A percentile compares a stretch with the other conserved stretches of the same genome.
phyloP scores from a whole-genome alignment of 2,888 invertebrate genomes.

The Coelogynopora nodosa region DNA sequence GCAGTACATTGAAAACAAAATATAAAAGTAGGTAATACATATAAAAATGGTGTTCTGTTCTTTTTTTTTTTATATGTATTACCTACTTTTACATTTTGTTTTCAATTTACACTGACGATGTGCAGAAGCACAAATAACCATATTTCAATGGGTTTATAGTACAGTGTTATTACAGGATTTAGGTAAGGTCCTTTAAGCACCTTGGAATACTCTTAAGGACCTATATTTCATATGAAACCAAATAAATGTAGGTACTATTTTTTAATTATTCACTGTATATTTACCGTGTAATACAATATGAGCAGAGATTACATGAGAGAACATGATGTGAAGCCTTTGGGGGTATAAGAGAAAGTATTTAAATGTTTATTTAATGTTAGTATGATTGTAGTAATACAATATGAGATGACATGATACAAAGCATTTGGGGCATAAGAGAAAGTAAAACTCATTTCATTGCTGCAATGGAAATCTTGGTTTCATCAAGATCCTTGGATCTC shows the following conservation, averaged over 20 bases:
- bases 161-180: slow-evolving; percentile 21
- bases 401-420: too few relatives aligned
- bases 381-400: not conserved
- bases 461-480: not conserved
- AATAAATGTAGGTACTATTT: not conserved
- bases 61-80: too few relatives aligned
- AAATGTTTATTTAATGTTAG: too few relatives aligned
- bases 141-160: too few relatives aligned
- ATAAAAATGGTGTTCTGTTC: too few relatives aligned
- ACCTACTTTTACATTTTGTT: too few relatives aligned
- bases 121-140: too few relatives aligned
- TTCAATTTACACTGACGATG: too few relatives aligned
- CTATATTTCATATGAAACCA: slow-evolving; percentile 16
- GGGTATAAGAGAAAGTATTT: not conserved
- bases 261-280: not conserved
- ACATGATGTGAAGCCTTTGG: not conserved
- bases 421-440: too few relatives aligned
- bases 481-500: not conserved
- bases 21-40: too few relatives aligned
- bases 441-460: not conserved
- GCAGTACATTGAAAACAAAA: too few relatives aligned
- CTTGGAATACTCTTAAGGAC: slow-evolving; percentile 1
- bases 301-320: too few relatives aligned
- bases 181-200: slow-evolving; percentile 22
- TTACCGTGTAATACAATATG: not conserved